Base-by-base conservation (phyloP, 2,797 vertebrate genomes). In the Dipus sagitta region DNA sequence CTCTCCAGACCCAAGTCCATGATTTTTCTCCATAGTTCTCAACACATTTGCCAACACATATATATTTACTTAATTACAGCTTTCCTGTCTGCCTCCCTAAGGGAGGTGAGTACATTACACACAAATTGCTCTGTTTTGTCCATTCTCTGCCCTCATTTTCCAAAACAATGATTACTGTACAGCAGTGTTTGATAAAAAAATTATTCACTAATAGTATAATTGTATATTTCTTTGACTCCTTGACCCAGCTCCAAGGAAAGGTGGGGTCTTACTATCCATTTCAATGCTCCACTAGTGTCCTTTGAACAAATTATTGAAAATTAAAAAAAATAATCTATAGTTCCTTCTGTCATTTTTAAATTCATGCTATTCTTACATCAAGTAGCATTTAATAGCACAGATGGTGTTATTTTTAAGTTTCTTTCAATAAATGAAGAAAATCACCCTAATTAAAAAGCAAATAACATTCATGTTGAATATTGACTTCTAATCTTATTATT, bases 351-450 rank as follows among this genome's bases (percentile, higher is more conserved):
- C 91, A 94, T 75, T 92, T 85, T 32, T 0, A 94, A 93, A 90
- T 65, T 76, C 71, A 70, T 34, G 60, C 78, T 80, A 87, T 58
- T 76, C 10, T 95, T 74, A 77, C 12, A 71, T 15, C 23, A 88
- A 92, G 76, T 62, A 90, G 64, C 26, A 94, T 90, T 80, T 90
- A 90, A 86, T 80, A 78, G 78, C 88, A 94, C 88, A 95, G 90
- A 96, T 94, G 93, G 90, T 91, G 24, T 65, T 91, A 79, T 85
- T 96, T 96, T 92, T 65, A 88, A 79, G 65, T 87, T 84, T 88
- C 65, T 80, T 88, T 92, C 79, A 84, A 52, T 34, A 65, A 90
- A 86, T 26, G 67, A 94, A 30, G 54, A 77, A 91, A 86, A 79
- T 52, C 71, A 68, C 75, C 84, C 62, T 58, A 84, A 87, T 65